Conservation (phyloP, 1,140 invertebrate genomes). For the Cydia splendana region DNA sequence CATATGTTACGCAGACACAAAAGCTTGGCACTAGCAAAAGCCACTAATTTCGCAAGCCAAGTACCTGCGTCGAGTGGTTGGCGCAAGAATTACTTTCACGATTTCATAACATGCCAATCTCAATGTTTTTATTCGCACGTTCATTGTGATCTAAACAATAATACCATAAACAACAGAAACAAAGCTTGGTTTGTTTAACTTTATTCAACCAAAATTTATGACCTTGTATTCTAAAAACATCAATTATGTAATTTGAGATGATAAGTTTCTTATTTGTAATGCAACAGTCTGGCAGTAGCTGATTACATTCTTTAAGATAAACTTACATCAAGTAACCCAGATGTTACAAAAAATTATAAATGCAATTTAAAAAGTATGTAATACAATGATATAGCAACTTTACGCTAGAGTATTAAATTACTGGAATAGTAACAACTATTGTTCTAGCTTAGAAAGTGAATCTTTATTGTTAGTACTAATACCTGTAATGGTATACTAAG, state of each 20-base stretch:
- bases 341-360: not conserved
- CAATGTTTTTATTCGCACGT: conserved; percentile 35
- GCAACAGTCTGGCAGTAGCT: not conserved
- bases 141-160: conserved; percentile 29
- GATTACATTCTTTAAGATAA: not conserved
- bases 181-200: not conserved
- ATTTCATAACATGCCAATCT: conserved; percentile 50
- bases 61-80: conserved; percentile 7
- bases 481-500: not conserved
- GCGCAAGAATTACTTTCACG: conserved; percentile 44
- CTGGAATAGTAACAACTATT: not conserved
- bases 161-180: not conserved
- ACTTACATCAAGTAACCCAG: not conserved
- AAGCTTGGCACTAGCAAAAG: conserved; percentile 36
- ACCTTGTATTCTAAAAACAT: conserved; percentile 37
- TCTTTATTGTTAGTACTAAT: not conserved
- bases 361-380: not conserved
- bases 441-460: conserved; percentile 11
- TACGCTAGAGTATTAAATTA: not conserved
- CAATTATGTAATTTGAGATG: conserved; percentile 44
- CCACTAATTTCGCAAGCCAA: conserved; percentile 36
- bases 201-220: conserved; percentile 25
- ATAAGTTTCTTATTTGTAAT: conserved; percentile 32
- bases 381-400: not conserved
- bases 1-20: conserved; percentile 11